Conservation (phyloP, 2,888 invertebrate species). For the Epinotia ramella region DNA sequence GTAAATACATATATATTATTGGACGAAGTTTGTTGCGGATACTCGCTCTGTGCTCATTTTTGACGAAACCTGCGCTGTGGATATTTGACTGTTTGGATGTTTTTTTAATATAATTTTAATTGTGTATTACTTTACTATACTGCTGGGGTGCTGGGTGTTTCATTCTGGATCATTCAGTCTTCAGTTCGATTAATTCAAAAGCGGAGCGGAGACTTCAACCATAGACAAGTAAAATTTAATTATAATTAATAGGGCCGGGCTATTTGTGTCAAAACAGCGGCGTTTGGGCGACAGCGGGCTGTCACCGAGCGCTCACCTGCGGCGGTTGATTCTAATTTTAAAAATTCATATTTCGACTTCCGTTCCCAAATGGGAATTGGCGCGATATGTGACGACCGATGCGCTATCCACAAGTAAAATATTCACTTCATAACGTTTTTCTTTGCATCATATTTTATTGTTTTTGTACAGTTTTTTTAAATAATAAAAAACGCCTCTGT, state of each 20-base stretch:
- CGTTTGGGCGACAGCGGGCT: constrained; percentile 61
- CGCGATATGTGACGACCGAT: constrained; percentile 65
- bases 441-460: constrained; percentile 5
- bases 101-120: too few relatives aligned
- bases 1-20: too few relatives aligned
- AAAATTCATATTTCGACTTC: constrained; percentile 83
- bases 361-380: constrained; percentile 82
- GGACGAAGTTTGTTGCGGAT: too few relatives aligned
- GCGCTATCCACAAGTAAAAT: constrained; percentile 48
- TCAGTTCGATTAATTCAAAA: background rate
- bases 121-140: too few relatives aligned
- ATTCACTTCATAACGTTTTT: constrained; percentile 12
- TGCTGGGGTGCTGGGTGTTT: background rate
- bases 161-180: background rate
- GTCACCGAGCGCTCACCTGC: constrained; percentile 80
- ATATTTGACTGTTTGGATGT: too few relatives aligned
- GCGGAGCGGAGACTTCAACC: background rate
- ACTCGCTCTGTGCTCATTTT: too few relatives aligned
- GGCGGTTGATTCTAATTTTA: constrained; percentile 78
- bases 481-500: constrained; percentile 50
- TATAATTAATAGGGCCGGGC: constrained; percentile 64
- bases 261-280: constrained; percentile 62
- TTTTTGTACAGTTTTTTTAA: constrained; percentile 25
- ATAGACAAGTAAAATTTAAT: constrained; percentile 53
- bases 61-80: too few relatives aligned